Base-by-base conservation (phyloP, 1,140 invertebrate genomes). In the Listronotus oregonensis region DNA sequence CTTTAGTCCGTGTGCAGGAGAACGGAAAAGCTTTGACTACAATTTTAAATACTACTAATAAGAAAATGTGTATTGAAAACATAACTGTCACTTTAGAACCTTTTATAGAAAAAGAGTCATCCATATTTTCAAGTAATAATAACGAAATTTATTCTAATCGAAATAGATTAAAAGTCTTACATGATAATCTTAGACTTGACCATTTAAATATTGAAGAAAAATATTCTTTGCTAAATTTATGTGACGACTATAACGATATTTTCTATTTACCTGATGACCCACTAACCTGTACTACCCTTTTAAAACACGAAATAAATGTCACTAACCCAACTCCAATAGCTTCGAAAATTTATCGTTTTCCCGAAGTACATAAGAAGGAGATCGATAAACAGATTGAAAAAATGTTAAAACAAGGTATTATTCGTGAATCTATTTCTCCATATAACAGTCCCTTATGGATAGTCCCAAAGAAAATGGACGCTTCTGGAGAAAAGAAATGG, bases 371-470 rank as follows among this genome's bases (percentile, higher is more conserved):
- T 52, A 70, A 78, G n/a, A 70, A 75, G 37, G 79, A 82, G 74
- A 68, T 81, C 6, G 67, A 77, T 55, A 75, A 65, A 18, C 78
- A 80, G 68, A 73, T 80, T 14, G 12, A 73, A 6, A 75, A 80
- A 71, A 79, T 80, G 77, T 62, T 80, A 61, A 49, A 75, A 31
- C 67, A 80, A 67, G 69, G 69, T 15, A 79, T 81, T 15, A 81
- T 82, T 51, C 62, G 66, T 46, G 67, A 69, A 34, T 76, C 73
- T 17, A 59, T 63, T 39, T 76, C 73, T 39, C 75, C 75, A 12
- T 80, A 74, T 69, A 73, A 69, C 47, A 70, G 62, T 46, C 78
- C 79, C 10, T 56, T 80, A 18, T 80, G 78, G 77, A 67, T 80
- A 44, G 78, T 79, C 12, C 75, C 75, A n/a, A 81, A 80, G 63